Evolutionary conservation across 2,888 invertebrate genomes (phyloP), one percentile per base, ranked within the genome.

Genomic region (Linnaemya tessellans): DNA sequence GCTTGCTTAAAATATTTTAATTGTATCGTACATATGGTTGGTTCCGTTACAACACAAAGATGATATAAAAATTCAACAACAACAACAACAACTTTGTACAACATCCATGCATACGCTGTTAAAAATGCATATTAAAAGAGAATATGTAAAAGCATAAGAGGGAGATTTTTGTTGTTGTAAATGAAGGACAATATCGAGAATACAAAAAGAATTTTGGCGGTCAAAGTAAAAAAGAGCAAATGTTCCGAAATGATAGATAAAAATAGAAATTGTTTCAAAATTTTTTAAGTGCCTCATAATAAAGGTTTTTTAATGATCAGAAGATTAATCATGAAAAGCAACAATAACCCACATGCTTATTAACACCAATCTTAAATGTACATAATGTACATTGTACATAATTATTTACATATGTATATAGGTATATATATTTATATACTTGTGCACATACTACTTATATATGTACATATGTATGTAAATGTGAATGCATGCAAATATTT

Each of bases 181-280:
- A 65, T 41, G 70, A 81, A 81, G 75, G 81, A 70, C 81, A 81
- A 51, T 65, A 65, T 77, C 30, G 38, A 60, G 35, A 46, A 71
- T 11, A 35, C 3, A 46, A 30, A 49, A 58, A 56, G 35, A 15
- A n/a, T 68, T 83, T 78, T 83, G 77, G 70, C 78, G 77, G 78
- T 83, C 71, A 78, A 67, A 58, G 38, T 71, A 41, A 58, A 65
- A 62, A 35, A 11, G 30, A 81, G 20, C 15, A 70, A 68, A 77
- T 41, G 25, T 64, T 67, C 67, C 18, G 64, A 49, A 43, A 30
- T 54, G 35, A 41, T 58, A 62, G 35, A 49, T 38, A 58, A 46
- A 79, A 64, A 51, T 43, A 68, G 35, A 46, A 77, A 15, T 13
- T 35, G 20, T 51, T 49, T 49, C 1, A 46, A 30, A 49, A 7